Evolutionary conservation across 2,113 vertebrate genomes (phyloP), one percentile per base, ranked within the genome.

Genomic region (Ailuropoda melanoleuca): DNA sequence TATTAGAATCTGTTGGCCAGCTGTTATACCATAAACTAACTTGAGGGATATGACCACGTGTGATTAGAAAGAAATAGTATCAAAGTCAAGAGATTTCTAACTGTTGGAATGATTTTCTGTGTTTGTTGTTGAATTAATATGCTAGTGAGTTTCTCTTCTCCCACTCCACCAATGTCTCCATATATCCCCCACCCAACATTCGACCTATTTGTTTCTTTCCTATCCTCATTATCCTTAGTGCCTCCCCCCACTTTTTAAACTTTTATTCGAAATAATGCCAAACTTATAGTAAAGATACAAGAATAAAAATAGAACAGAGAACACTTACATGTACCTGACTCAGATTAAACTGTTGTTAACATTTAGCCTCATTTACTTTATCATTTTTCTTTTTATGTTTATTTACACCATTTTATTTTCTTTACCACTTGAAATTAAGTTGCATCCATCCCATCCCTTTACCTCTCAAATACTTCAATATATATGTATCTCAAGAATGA

Each of bases 321-420:
- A 53, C n/a, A 86, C 31, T 15, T 34, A 64, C 26, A 50, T 78
- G 58, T 88, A 64, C 43, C 39, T 95, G 75, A 93, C 19, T 23
- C 37, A 90, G 72, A 43, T 39, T 87, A 86, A 92, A 37, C 18
- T 39, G 0, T 83, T 88, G 14, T 68, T 97, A 66, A 78, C 29
- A 46, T 90, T 88, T 83, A 68, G 48, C 15, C 21, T 97, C 86
- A 72, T 93, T 88, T 95, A 23, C 55, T 66, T 75, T 94, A 93
- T 83, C 37, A 23, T 66, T 95, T 87, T 80, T 74, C 55, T 92
- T 31, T 74, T 83, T 97, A 9, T 82, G 10, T 92, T 81, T 56
- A 70, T 72, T 18, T 93, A 43, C 3, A 8, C n/a, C 53, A 29
- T 53, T 13, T 93, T 90, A 50, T 86, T 86, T 88, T 11, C 4